phyloP scores from a whole-genome alignment of 2,113 vertebrate genomes.

The Neolamprologus toae region DNA sequence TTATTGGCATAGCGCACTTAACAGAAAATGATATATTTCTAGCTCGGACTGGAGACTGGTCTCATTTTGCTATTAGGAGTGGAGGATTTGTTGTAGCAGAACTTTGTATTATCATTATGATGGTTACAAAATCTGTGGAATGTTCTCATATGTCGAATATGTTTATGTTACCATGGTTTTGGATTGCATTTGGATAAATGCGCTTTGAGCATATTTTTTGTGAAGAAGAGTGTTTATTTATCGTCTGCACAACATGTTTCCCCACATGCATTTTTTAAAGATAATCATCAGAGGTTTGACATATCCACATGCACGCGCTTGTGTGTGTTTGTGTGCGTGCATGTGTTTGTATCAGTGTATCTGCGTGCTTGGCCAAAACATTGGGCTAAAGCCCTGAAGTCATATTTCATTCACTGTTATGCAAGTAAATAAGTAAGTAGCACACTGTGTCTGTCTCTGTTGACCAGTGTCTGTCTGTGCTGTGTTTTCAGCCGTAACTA shows the following conservation, averaged over 20 bases:
- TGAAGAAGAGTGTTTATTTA: constrained; percentile 36
- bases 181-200: neutral
- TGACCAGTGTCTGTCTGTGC: constrained; percentile 1
- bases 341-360: neutral
- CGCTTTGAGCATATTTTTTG: neutral
- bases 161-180: neutral
- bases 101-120: neutral
- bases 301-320: neutral
- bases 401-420: constrained; percentile 51
- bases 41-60: neutral
- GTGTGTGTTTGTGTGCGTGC: neutral
- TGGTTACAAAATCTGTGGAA: neutral
- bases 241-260: constrained; percentile 20
- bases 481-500: neutral
- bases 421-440: constrained; percentile 55
- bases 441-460: constrained; percentile 35
- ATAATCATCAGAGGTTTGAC: neutral
- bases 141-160: neutral
- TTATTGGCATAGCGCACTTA: neutral
- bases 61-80: neutral
- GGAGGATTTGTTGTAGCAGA: neutral
- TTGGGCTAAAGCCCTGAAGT: constrained; percentile 27
- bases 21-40: neutral
- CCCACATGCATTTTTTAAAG: constrained; percentile 12
- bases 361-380: neutral